Base-by-base conservation (phyloP, 2,888 invertebrate genomes). In the Mimas tiliae region DNA sequence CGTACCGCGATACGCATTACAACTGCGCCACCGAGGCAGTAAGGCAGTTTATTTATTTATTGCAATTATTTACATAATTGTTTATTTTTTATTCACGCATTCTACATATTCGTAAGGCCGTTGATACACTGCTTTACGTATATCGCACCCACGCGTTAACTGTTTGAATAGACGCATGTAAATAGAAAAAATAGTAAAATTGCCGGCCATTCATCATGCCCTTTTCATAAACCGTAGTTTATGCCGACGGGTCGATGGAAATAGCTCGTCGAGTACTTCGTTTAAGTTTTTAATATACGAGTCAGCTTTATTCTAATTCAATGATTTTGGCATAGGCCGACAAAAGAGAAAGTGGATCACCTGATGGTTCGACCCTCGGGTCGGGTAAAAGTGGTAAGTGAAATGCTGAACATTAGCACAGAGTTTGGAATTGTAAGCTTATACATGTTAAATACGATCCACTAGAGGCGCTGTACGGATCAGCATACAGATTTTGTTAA, bases 211-310 rank as follows among this genome's bases (percentile, higher is more conserved):
- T 82, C 78, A 82, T 75, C 75, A 74, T 70, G 69, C 70, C 77
- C 80, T 77, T 80, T 83, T 78, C 76, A 79, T 83, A 83, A 81
- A 81, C 76, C 69, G 74, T 75, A 74, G 74, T 75, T 78, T 58
- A 42, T 42, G 1, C 55, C 42, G 19, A 16, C 42, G 19, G 58
- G 19, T 58, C 38, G 58, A 16, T 42, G 38, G 7, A 42, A 58
- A 58, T 16, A 11, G 38, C 58, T 42, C 34, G 55, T 38, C 11
- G 14, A 42, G 38, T 16, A 19, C 19, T 58, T 58, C 14, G 19
- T 19, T 42, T 11, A 12, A 42, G 19, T 38, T 38, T 42, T 58
- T 58, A 58, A 58, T 45, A 14, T 38, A 38, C 27, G 42, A 14
- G 12, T 9, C 38, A 45, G 45, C 4, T 58, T 42, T 42, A 38